Evolutionary conservation across 2,113 vertebrate genomes (phyloP).

Genomic region (Taurulus bubalis): DNA sequence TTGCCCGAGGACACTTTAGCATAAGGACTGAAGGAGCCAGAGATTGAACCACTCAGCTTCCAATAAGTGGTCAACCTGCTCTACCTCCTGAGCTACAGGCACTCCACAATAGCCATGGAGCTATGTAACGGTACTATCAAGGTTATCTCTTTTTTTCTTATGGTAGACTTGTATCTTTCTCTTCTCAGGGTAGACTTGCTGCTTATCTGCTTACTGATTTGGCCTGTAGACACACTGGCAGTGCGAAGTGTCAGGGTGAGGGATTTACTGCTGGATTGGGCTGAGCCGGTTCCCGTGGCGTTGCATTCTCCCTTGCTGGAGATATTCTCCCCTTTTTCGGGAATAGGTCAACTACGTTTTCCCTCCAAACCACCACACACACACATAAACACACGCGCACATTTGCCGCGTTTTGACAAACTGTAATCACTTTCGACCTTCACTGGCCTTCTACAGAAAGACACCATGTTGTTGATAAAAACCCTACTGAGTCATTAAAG

Average conservation of each 20-base stretch:
- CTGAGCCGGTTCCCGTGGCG: slow-evolving; percentile 48
- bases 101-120: neutral
- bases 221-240: slow-evolving; percentile 53
- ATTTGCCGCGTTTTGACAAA: slow-evolving; percentile 4
- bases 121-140: neutral
- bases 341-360: slow-evolving; percentile 24
- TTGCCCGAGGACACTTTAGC: neutral
- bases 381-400: neutral
- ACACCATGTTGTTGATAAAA: slow-evolving; percentile 53
- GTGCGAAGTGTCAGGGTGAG: slow-evolving; percentile 43
- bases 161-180: slow-evolving; percentile 4
- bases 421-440: slow-evolving; percentile 34
- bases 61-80: neutral
- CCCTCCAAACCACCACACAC: slow-evolving; percentile 16
- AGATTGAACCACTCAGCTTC: neutral
- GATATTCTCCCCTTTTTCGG: slow-evolving; percentile 45
- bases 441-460: slow-evolving; percentile 21
- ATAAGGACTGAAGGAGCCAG: neutral
- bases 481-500: slow-evolving; percentile 45
- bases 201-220: slow-evolving; percentile 58
- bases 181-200: slow-evolving; percentile 26
- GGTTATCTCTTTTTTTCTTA: neutral
- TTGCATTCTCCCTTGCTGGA: slow-evolving; percentile 26
- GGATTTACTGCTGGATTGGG: slow-evolving; percentile 60
- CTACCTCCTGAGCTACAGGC: neutral